Conservation (phyloP, 2,113 vertebrate genomes). For the Pterocles gutturalis region DNA sequence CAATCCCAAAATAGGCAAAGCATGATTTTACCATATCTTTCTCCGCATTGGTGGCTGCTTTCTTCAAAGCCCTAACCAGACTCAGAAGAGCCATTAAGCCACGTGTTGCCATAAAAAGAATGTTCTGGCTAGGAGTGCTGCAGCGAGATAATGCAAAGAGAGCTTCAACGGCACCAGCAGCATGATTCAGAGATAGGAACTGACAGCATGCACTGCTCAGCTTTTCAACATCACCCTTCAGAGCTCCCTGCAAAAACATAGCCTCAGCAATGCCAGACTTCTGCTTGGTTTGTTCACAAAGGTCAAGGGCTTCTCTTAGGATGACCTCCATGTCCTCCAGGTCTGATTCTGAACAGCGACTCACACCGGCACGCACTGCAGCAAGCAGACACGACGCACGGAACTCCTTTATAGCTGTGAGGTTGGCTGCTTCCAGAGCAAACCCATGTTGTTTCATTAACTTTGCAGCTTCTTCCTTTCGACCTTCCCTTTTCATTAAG, state of each 20-base stretch:
- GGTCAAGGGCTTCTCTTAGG: constrained; percentile 70
- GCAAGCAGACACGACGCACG: constrained; percentile 77
- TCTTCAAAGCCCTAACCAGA: constrained; percentile 72
- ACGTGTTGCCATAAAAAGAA: constrained; percentile 43
- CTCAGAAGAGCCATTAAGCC: constrained; percentile 74
- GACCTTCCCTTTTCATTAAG: constrained; percentile 73
- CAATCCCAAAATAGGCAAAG: constrained; percentile 83
- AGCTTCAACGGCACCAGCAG: constrained; percentile 77
- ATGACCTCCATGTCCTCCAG: neutral
- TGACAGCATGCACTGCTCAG: constrained; percentile 44
- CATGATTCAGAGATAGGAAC: constrained; percentile 73
- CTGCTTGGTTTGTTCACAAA: constrained; percentile 71
- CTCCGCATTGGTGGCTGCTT: constrained; percentile 77
- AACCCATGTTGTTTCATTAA: constrained; percentile 80
- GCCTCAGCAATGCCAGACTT: constrained; percentile 74
- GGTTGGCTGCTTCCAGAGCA: constrained; percentile 78
- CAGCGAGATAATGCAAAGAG: constrained; percentile 61
- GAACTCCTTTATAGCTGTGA: constrained; percentile 74
- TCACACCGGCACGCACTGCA: constrained; percentile 60
- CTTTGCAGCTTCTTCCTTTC: constrained; percentile 80
- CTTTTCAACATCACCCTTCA: constrained; percentile 63
- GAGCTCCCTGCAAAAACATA: constrained; percentile 70
- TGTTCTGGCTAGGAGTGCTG: neutral
- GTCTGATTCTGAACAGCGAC: neutral
- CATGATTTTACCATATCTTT: constrained; percentile 83